A percentile compares a stretch with the other conserved stretches of the same genome.
Conservation (phyloP, 1,140 invertebrate genomes). For the Lepidurus arcticus region DNA sequence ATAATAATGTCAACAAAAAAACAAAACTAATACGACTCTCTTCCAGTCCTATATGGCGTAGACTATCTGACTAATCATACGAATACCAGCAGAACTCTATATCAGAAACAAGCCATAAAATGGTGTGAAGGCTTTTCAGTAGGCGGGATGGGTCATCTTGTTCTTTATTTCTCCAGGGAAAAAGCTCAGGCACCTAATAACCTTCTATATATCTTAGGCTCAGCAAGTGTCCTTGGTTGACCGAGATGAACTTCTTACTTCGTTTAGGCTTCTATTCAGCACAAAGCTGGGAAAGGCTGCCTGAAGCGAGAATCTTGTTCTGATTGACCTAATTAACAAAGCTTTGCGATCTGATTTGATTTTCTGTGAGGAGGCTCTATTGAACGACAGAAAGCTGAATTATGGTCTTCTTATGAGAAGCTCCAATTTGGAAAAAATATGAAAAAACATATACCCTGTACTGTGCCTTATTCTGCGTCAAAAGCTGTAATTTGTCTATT, state of each 20-base stretch:
- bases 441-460: too few relatives aligned
- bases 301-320: not conserved
- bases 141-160: not conserved
- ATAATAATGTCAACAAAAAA: not conserved
- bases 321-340: constrained; percentile 1
- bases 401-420: not conserved
- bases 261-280: constrained; percentile 6
- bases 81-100: not conserved
- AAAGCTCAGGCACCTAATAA: not conserved
- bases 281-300: not conserved
- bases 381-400: not conserved
- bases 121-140: not conserved
- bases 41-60: not conserved
- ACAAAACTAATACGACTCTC: not conserved
- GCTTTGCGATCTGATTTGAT: not conserved
- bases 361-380: not conserved
- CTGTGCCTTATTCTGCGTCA: too few relatives aligned
- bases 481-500: too few relatives aligned
- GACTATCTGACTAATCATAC: constrained; percentile 12
- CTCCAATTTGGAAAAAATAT: too few relatives aligned
- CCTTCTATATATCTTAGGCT: not conserved
- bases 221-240: constrained; percentile 11
- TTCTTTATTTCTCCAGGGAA: not conserved
- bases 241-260: not conserved
- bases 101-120: not conserved